phyloP scores from a whole-genome alignment of 2,113 vertebrate genomes.

The Pteruthius melanotis region DNA sequence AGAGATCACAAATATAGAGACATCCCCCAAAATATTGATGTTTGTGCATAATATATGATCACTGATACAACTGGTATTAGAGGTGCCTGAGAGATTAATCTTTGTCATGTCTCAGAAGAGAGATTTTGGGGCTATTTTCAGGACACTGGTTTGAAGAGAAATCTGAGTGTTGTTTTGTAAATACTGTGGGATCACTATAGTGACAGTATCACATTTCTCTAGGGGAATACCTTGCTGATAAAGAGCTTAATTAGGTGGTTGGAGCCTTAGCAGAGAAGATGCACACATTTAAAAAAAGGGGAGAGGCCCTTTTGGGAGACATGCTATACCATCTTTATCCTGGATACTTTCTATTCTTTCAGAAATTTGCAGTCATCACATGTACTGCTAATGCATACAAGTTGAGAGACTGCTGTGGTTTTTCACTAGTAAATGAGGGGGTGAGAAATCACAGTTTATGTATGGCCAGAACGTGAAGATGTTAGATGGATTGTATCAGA shows the following conservation, averaged over 20 bases:
- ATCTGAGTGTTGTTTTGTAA: background rate
- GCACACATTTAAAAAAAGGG: background rate
- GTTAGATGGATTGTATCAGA: background rate
- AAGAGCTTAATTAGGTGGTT: background rate
- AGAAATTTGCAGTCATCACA: background rate
- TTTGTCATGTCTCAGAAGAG: background rate
- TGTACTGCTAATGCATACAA: background rate
- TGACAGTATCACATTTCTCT: background rate
- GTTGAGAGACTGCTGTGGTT: background rate
- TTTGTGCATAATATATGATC: background rate
- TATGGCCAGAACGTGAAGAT: background rate
- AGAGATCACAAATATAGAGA: background rate
- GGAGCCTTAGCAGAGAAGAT: background rate
- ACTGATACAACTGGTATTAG: background rate
- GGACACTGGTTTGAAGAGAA: background rate
- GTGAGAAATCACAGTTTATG: background rate
- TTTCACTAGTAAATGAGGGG: background rate
- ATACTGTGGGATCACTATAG: background rate
- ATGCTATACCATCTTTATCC: background rate
- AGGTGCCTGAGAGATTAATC: background rate
- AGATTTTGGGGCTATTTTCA: background rate
- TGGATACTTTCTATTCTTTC: background rate
- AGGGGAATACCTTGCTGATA: background rate
- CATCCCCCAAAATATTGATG: background rate
- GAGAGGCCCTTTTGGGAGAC: background rate